These are phyloP conservation scores for Lucinisca nassula DNA, from an alignment of 2,888 invertebrate species.

Conservation along the genomic window DNA sequence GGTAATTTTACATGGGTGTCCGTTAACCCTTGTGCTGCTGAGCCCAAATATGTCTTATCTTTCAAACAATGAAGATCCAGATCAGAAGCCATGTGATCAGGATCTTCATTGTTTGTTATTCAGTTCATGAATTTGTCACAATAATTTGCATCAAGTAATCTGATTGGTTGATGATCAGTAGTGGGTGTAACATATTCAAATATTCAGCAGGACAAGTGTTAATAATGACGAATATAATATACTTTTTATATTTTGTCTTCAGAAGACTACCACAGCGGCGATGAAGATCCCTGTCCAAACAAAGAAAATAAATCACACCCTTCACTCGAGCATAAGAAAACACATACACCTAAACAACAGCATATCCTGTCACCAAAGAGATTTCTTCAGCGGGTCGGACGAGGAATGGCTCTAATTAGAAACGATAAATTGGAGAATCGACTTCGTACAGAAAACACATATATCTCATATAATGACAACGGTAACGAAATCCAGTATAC, in stretches of 20 bases:
- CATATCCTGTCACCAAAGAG: slow-evolving; percentile 12
- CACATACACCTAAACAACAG: neutral
- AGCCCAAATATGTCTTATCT: no score
- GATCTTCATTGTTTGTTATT: no score
- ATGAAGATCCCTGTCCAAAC: no score
- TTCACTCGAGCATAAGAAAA: slow-evolving; percentile 31
- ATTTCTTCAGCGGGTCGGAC: neutral
- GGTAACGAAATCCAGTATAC: neutral
- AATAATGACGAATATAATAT: neutral
- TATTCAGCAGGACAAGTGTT: neutral
- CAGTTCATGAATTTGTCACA: no score
- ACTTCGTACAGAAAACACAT: neutral
- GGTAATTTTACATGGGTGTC: no score
- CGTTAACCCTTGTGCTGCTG: no score
- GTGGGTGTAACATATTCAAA: neutral
- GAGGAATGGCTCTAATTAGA: neutral
- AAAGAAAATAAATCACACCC: neutral
- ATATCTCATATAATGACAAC: neutral
- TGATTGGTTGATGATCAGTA: neutral
- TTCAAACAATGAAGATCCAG: no score
- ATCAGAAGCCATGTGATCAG: no score
- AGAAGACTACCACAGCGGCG: neutral
- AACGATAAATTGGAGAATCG: neutral
- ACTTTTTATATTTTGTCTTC: neutral
- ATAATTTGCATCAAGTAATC: neutral